Evolutionary conservation across 2,888 invertebrate species (phyloP).

Genomic region (Pristionchus maxplancki): DNA sequence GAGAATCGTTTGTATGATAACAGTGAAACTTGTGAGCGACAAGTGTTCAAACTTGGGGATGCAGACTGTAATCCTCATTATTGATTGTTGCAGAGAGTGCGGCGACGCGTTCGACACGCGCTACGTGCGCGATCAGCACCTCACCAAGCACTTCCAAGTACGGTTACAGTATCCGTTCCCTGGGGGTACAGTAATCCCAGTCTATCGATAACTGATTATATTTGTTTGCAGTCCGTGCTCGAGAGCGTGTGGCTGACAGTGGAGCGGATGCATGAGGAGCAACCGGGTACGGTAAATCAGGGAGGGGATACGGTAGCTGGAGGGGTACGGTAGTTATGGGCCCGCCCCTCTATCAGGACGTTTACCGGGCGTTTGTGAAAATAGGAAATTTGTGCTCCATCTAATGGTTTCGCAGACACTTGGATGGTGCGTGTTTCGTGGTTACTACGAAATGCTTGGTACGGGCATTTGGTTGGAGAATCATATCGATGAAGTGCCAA

Average conservation of each 20-base stretch:
- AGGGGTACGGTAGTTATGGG: too few relatives aligned
- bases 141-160: slow-evolving; percentile 50
- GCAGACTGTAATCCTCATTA: background rate
- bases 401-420: too few relatives aligned
- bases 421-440: too few relatives aligned
- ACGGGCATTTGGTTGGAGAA: too few relatives aligned
- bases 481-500: too few relatives aligned
- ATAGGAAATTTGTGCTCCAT: too few relatives aligned
- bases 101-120: slow-evolving; percentile 35
- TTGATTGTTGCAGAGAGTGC: slow-evolving; percentile 5
- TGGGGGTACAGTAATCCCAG: background rate
- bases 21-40: background rate
- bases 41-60: too few relatives aligned
- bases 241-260: slow-evolving; percentile 49
- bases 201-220: background rate
- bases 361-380: too few relatives aligned
- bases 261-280: slow-evolving; percentile 44
- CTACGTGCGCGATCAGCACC: slow-evolving; percentile 37
- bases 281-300: background rate
- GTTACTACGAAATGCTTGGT: too few relatives aligned
- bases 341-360: too few relatives aligned
- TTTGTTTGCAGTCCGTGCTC: slow-evolving; percentile 45
- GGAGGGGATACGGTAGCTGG: background rate
- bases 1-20: background rate
- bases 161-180: background rate